Conservation (phyloP, 2,888 invertebrate species). For the Cheilosia scutellata region DNA sequence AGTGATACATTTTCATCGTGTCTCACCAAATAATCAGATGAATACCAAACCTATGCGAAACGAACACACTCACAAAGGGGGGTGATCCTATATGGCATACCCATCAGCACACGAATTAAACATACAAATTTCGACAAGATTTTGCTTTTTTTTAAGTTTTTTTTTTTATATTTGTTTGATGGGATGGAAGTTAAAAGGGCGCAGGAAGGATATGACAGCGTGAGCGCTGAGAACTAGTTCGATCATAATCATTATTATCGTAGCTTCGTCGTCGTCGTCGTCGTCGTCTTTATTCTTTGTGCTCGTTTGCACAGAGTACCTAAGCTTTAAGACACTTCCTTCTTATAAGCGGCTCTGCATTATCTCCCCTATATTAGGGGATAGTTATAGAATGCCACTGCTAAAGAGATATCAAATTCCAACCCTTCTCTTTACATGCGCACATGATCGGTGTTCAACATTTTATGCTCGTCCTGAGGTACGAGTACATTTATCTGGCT, state of each 20-base stretch:
- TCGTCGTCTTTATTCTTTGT: constrained; percentile 38
- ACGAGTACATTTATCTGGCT: constrained; percentile 33
- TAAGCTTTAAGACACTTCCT: constrained; percentile 52
- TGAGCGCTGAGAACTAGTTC: constrained; percentile 67
- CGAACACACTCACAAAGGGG: constrained; percentile 38
- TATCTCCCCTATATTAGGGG: constrained; percentile 23
- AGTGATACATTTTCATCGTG: constrained; percentile 25
- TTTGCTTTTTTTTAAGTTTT: constrained; percentile 29
- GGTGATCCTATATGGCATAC: constrained; percentile 53
- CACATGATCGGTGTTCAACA: neutral
- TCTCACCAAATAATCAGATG: constrained; percentile 41
- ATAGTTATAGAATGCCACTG: constrained; percentile 30
- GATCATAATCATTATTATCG: constrained; percentile 67
- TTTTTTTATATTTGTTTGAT: constrained; percentile 36
- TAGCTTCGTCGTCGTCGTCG: constrained; percentile 8
- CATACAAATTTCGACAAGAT: constrained; percentile 65
- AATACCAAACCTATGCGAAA: constrained; percentile 16
- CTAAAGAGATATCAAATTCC: constrained; percentile 71
- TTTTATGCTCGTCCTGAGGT: constrained; percentile 11
- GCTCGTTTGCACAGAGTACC: neutral
- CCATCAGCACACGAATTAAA: constrained; percentile 58
- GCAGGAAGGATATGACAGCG: constrained; percentile 52
- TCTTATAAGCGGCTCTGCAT: constrained; percentile 44
- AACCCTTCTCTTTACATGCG: constrained; percentile 50
- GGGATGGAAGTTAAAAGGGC: constrained; percentile 52